These are phyloP conservation scores for Bombus terrestris DNA, from an alignment of 1,140 invertebrate species.

Conservation along the genomic window DNA sequence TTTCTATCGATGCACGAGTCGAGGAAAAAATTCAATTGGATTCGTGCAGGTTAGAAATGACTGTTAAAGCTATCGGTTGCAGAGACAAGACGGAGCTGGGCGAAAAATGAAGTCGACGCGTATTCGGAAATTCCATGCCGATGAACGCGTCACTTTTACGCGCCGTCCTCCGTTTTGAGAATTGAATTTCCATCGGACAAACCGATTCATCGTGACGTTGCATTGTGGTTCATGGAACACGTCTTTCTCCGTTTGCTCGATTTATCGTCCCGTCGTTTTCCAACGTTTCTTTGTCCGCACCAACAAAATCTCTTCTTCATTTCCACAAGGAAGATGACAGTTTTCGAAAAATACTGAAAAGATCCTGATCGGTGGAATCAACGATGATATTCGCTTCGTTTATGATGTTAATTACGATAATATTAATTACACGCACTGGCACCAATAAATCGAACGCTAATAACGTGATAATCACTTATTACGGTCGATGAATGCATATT, in stretches of 20 bases:
- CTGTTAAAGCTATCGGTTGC: neutral
- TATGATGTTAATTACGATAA: slow-evolving; percentile 16
- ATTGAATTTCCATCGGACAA: slow-evolving; percentile 20
- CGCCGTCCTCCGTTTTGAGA: neutral
- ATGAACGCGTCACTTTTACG: slow-evolving; percentile 15
- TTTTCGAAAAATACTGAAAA: neutral
- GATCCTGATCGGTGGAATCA: neutral
- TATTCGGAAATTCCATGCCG: neutral
- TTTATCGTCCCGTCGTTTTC: neutral
- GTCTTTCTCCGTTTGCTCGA: neutral
- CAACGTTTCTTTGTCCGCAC: neutral
- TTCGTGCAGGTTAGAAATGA: neutral
- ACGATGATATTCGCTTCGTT: neutral
- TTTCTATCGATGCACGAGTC: neutral
- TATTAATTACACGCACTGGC: slow-evolving; percentile 23
- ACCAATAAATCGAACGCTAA: slow-evolving; percentile 30
- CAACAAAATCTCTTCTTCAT: neutral
- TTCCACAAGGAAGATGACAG: neutral
- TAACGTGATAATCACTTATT: slow-evolving; percentile 31
- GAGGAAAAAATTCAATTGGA: neutral
- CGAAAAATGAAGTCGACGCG: neutral
- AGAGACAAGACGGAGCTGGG: neutral
- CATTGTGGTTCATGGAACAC: neutral
- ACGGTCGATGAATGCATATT: slow-evolving; percentile 18
- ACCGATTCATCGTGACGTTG: neutral